Evolutionary conservation across 2,113 vertebrate genomes (phyloP).

Genomic region (Scomber scombrus): DNA sequence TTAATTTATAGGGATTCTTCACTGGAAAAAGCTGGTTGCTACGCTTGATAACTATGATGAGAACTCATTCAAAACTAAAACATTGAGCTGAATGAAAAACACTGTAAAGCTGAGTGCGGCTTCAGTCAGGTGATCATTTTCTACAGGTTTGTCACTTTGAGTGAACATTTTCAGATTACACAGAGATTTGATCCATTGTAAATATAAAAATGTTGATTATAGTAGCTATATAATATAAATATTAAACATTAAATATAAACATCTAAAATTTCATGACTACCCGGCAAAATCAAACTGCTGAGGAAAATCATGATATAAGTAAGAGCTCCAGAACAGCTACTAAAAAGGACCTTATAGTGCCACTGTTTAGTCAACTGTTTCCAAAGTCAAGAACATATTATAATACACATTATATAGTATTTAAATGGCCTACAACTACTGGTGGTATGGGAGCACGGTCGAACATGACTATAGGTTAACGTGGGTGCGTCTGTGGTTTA

Average conservation of each 20-base stretch:
- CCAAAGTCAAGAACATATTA: neutral
- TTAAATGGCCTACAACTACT: neutral
- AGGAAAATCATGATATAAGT: constrained; percentile 2
- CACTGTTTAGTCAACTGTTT: neutral
- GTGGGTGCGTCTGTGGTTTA: constrained; percentile 16
- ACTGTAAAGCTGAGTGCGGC: neutral
- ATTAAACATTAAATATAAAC: no score
- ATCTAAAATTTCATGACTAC: neutral
- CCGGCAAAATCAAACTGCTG: neutral
- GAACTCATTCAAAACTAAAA: neutral
- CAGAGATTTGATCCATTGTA: neutral
- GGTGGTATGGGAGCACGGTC: neutral
- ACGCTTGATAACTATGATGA: no score
- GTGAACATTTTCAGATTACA: neutral
- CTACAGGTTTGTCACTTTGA: neutral
- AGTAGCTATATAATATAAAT: no score
- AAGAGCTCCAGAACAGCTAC: constrained; percentile 12
- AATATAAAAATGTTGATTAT: neutral
- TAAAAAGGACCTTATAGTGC: neutral
- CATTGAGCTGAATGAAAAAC: neutral
- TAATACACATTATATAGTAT: no score
- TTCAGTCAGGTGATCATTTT: neutral
- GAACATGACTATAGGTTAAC: constrained; percentile 17
- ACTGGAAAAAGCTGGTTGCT: no score
- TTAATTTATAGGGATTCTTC: no score